Conservation (phyloP, 2,797 vertebrate species). For the Channa striata region DNA sequence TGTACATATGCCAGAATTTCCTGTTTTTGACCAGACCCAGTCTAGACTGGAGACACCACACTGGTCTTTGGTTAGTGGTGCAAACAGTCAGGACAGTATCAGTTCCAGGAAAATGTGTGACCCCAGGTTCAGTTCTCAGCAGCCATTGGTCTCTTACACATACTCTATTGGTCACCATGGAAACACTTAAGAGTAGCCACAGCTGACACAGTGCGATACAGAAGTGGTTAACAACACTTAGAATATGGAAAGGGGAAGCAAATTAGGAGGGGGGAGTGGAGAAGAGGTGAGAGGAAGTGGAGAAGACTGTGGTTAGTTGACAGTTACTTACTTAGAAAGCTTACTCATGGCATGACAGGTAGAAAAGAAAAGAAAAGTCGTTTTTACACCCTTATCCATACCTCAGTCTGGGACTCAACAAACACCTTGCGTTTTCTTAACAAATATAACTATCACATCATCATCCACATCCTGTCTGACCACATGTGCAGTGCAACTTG, state of each 20-base stretch:
- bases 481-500: conserved; percentile 33
- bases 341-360: conserved; percentile 32
- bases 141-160: conserved; percentile 37
- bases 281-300: conserved; percentile 54
- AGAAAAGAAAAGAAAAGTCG: conserved; percentile 7
- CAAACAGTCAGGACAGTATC: conserved; percentile 43
- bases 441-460: conserved; percentile 50
- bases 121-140: conserved; percentile 65
- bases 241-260: conserved; percentile 69
- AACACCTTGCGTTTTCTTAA: conserved; percentile 42
- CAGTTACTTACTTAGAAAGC: conserved; percentile 52
- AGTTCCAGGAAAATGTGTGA: conserved; percentile 67
- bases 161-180: conserved; percentile 45
- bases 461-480: conserved; percentile 68
- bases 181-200: conserved; percentile 52
- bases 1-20: conserved; percentile 44
- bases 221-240: conserved; percentile 64
- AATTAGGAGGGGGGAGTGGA: background rate
- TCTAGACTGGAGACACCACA: conserved; percentile 72
- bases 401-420: conserved; percentile 44
- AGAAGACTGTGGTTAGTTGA: conserved; percentile 61
- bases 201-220: conserved; percentile 52
- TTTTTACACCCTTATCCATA: conserved; percentile 33
- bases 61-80: conserved; percentile 51
- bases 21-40: conserved; percentile 63